Evolutionary conservation across 2,888 invertebrate species (phyloP).

Genomic region (Amphimallon solstitiale): DNA sequence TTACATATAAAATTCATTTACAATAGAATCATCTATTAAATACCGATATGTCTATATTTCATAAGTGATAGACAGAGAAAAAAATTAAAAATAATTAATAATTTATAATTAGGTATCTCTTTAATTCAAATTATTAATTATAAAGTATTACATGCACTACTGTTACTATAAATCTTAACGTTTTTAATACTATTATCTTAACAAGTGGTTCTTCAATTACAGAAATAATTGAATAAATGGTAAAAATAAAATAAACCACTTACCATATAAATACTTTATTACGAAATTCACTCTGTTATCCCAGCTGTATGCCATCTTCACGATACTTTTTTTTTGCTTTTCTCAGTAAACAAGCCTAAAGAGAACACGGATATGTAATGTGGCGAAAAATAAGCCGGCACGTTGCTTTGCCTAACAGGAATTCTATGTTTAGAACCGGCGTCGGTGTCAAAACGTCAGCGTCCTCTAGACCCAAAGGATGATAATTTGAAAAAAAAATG

Average conservation of each 20-base stretch:
- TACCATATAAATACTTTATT: slow-evolving; percentile 84
- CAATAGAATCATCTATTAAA: background rate
- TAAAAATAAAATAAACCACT: slow-evolving; percentile 58
- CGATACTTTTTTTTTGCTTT: background rate
- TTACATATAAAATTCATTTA: slow-evolving; percentile 21
- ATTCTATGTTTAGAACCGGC: slow-evolving; percentile 46
- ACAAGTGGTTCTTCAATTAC: background rate
- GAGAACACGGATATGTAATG: slow-evolving; percentile 14
- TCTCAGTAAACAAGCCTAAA: slow-evolving; percentile 7
- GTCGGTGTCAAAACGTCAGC: slow-evolving; percentile 44
- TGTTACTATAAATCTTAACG: too few relatives aligned
- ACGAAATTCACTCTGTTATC: slow-evolving; percentile 85
- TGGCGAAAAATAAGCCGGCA: slow-evolving; percentile 42
- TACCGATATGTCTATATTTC: background rate
- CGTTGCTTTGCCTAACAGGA: slow-evolving; percentile 34
- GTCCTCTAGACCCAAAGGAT: slow-evolving; percentile 30
- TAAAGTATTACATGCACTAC: too few relatives aligned
- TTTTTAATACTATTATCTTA: background rate
- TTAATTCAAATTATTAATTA: too few relatives aligned
- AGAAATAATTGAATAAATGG: too few relatives aligned
- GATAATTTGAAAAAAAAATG: background rate
- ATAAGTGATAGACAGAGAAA: too few relatives aligned
- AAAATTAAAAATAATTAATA: too few relatives aligned
- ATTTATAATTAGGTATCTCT: too few relatives aligned
- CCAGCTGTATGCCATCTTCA: slow-evolving; percentile 81